These are phyloP conservation scores for Tringa solitaria DNA, from an alignment of 2,113 vertebrate species.

Conservation along the genomic window DNA sequence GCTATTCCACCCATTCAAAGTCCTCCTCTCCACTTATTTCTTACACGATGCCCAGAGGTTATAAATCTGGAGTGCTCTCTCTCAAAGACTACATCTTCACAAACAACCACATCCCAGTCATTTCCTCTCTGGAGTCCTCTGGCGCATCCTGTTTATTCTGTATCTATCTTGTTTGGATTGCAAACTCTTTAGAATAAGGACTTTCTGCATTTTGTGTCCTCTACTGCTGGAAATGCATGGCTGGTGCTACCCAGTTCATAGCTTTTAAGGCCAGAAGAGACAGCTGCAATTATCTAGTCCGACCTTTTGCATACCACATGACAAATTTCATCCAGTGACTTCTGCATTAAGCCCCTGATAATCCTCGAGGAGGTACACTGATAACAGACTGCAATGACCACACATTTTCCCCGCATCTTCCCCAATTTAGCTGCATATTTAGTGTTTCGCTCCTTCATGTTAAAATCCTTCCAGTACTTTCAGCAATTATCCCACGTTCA, in stretches of 20 bases:
- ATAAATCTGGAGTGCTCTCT: not conserved
- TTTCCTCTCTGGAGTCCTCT: slow-evolving; percentile 25
- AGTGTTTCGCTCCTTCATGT: not conserved
- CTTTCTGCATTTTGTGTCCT: not conserved
- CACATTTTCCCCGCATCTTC: not conserved
- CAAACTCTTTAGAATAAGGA: slow-evolving; percentile 16
- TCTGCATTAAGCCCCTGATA: not conserved
- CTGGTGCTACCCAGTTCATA: not conserved
- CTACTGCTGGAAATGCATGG: not conserved
- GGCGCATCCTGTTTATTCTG: slow-evolving; percentile 32
- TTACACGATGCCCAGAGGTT: not conserved
- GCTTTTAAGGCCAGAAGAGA: not conserved
- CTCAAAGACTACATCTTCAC: not conserved
- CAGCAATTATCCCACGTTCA: not conserved
- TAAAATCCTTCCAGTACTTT: not conserved
- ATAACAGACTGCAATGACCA: not conserved
- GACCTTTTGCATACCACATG: not conserved
- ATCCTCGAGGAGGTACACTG: accelerated
- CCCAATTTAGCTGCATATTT: not conserved
- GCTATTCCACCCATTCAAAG: not conserved
- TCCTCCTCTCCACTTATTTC: not conserved
- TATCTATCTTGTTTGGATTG: slow-evolving; percentile 20
- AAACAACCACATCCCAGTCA: slow-evolving; percentile 8
- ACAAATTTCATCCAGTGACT: not conserved
- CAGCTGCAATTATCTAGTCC: not conserved